Conservation (phyloP, 2,113 vertebrate species). For the Dicrurus megarhynchus region DNA sequence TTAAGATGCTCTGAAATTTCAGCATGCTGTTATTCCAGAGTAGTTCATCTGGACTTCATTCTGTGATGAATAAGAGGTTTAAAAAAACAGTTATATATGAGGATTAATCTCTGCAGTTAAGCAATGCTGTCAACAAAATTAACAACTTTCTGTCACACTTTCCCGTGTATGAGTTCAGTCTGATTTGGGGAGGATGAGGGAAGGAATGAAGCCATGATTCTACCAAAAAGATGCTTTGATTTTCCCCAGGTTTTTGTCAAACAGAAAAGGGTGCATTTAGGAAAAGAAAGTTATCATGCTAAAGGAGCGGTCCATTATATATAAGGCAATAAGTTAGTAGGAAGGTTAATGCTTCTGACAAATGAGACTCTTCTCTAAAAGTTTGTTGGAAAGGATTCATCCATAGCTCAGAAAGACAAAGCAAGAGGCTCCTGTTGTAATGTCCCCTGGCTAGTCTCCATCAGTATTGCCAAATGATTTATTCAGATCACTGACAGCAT, state of each 20-base stretch:
- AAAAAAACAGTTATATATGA: background rate
- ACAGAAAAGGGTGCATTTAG: background rate
- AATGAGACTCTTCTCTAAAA: background rate
- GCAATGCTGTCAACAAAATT: background rate
- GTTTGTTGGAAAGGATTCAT: background rate
- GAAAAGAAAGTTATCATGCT: background rate
- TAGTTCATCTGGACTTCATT: background rate
- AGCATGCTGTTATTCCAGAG: background rate
- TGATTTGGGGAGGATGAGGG: rapidly evolving
- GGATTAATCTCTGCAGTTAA: background rate
- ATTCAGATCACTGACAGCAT: background rate
- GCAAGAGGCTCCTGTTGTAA: background rate
- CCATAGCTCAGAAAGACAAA: background rate
- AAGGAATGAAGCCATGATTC: background rate
- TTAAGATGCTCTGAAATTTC: background rate
- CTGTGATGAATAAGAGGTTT: background rate
- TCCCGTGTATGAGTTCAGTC: background rate
- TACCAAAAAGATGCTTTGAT: background rate
- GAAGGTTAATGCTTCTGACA: background rate
- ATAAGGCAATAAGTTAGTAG: background rate
- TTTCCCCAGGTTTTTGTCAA: background rate
- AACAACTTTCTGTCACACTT: background rate
- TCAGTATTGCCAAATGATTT: background rate
- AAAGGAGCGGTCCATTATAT: background rate
- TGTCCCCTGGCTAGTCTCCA: background rate